phyloP scores from a whole-genome alignment of 1,140 invertebrate genomes.

The Lepidurus couesii region DNA sequence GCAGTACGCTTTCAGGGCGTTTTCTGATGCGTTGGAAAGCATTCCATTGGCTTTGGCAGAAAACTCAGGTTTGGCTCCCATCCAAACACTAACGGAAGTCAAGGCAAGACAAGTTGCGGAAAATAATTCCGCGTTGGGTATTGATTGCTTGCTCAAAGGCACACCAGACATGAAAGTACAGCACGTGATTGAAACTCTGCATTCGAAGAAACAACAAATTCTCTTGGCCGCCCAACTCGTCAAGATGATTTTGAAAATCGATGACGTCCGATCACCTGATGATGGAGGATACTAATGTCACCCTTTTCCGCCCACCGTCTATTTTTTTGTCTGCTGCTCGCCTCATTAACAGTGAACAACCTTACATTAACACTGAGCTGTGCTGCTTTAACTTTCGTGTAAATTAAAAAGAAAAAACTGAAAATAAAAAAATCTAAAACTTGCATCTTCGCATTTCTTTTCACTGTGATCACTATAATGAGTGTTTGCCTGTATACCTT shows the following conservation, averaged over 20 bases:
- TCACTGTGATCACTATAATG: neutral
- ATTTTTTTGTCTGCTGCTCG: neutral
- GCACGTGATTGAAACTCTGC: slow-evolving; percentile 94
- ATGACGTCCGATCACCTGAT: slow-evolving; percentile 83
- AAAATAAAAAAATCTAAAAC: neutral
- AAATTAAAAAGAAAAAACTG: neutral
- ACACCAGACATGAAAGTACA: slow-evolving; percentile 92
- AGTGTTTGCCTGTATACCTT: no score
- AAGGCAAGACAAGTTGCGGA: slow-evolving; percentile 82
- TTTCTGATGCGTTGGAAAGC: slow-evolving; percentile 90
- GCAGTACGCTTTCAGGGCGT: slow-evolving; percentile 95
- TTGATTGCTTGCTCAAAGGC: slow-evolving; percentile 89
- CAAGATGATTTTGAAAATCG: slow-evolving; percentile 99
- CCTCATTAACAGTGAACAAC: slow-evolving; percentile 22
- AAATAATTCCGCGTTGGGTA: slow-evolving; percentile 80
- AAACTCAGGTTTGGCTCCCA: slow-evolving; percentile 89
- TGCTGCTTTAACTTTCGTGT: neutral
- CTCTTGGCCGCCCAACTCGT: slow-evolving; percentile 93
- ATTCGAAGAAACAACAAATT: slow-evolving; percentile 96
- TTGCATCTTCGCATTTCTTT: neutral
- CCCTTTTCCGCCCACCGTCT: neutral
- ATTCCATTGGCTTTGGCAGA: slow-evolving; percentile 94
- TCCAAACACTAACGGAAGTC: slow-evolving; percentile 79
- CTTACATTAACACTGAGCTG: neutral
- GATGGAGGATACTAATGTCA: slow-evolving; percentile 43